Conservation (phyloP, 2,888 invertebrate genomes). For the Macropis europaea region DNA sequence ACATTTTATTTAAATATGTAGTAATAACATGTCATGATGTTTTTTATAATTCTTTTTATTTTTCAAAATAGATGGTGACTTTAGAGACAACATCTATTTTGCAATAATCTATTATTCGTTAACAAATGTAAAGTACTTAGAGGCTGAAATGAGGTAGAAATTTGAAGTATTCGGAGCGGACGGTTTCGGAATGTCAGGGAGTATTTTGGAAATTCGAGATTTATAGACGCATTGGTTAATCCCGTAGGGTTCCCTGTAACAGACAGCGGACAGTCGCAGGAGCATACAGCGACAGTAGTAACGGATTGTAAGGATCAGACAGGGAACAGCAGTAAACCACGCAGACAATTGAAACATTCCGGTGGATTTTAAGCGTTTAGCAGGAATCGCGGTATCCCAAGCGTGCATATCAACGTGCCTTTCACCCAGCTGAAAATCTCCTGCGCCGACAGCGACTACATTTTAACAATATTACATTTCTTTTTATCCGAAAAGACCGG, state of each 20-base stretch:
- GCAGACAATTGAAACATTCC: slow-evolving; percentile 41
- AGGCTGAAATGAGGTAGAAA: too few species aligned
- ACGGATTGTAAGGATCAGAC: slow-evolving; percentile 30
- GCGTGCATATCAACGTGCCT: background rate
- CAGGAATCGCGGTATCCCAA: background rate
- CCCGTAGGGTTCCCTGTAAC: background rate
- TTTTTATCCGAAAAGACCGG: too few species aligned
- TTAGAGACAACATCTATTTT: too few species aligned
- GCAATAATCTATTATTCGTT: too few species aligned
- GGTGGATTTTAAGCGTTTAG: slow-evolving; percentile 12
- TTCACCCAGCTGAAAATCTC: background rate
- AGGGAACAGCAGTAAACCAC: background rate
- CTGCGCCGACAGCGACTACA: background rate
- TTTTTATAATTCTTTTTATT: too few species aligned
- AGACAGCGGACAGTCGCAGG: background rate
- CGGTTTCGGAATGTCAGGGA: too few species aligned
- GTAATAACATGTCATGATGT: too few species aligned
- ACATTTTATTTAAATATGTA: too few species aligned
- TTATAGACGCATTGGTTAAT: background rate
- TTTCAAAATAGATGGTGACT: too few species aligned
- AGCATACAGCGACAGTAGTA: slow-evolving; percentile 12
- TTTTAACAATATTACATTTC: background rate
- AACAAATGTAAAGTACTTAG: too few species aligned
- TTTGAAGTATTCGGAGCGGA: too few species aligned
- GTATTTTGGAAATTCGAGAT: background rate